Evolutionary conservation across 2,888 invertebrate species (phyloP).

Genomic region (Aphrophora alni): DNA sequence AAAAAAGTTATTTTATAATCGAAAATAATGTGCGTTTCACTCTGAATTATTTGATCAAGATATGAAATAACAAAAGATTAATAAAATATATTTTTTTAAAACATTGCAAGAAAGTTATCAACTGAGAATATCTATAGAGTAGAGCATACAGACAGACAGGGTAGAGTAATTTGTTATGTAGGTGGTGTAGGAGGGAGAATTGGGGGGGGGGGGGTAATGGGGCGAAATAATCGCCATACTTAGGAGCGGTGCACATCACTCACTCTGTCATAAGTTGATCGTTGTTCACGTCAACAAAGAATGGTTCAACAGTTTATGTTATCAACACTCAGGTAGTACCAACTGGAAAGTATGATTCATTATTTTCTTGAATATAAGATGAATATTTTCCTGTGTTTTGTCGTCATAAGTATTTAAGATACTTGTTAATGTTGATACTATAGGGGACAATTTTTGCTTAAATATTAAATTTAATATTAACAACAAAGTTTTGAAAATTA

Average conservation of each 20-base stretch:
- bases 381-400: too few relatives aligned
- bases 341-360: too few relatives aligned
- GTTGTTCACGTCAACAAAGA: slow-evolving; percentile 1
- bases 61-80: too few relatives aligned
- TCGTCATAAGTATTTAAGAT: too few relatives aligned
- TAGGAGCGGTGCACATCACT: slow-evolving; percentile 14
- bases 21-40: too few relatives aligned
- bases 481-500: too few relatives aligned
- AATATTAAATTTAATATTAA: too few relatives aligned
- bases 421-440: too few relatives aligned
- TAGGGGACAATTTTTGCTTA: too few relatives aligned
- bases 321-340: not conserved
- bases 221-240: slow-evolving; percentile 36
- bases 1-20: too few relatives aligned
- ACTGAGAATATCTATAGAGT: not conserved
- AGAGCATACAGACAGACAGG: not conserved
- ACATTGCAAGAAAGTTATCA: not conserved
- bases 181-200: not conserved
- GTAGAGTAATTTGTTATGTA: slow-evolving; percentile 20
- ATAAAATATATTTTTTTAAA: not conserved
- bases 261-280: slow-evolving; percentile 3
- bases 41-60: too few relatives aligned
- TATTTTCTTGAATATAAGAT: not conserved
- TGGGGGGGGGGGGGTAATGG: slow-evolving; percentile 28
- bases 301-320: not conserved